These are phyloP conservation scores for Hemicrepidius hirtus DNA, from an alignment of 2,888 invertebrate genomes.

Conservation along the genomic window DNA sequence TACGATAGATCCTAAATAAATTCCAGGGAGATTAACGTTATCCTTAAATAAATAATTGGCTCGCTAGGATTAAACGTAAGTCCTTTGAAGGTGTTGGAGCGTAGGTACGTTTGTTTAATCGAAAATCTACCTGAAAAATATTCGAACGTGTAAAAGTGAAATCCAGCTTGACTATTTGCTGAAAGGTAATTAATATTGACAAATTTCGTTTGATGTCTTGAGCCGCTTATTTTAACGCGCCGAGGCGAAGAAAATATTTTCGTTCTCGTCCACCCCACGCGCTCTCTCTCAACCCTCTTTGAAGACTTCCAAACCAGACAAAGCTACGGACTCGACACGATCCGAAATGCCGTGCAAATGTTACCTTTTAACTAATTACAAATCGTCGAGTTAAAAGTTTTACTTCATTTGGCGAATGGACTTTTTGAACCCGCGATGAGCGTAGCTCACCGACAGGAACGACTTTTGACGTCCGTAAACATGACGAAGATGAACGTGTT, in stretches of 20 bases:
- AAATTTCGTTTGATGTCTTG: conserved; percentile 58
- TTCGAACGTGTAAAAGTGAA: conserved; percentile 27
- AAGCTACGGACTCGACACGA: neutral
- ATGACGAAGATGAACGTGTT: neutral
- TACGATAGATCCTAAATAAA: neutral
- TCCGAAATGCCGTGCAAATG: conserved; percentile 27
- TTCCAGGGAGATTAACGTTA: neutral
- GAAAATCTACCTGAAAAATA: conserved; percentile 3
- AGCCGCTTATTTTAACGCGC: conserved; percentile 51
- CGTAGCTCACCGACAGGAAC: neutral
- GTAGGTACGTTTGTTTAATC: conserved; percentile 18
- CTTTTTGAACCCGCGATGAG: conserved; percentile 12
- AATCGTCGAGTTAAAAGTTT: conserved; percentile 33
- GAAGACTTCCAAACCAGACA: conserved; percentile 6
- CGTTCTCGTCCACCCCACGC: neutral
- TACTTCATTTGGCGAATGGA: conserved; percentile 33
- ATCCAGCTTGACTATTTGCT: conserved; percentile 48
- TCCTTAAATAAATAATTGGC: conserved; percentile 28
- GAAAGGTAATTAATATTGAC: conserved; percentile 58
- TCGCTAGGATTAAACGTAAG: neutral
- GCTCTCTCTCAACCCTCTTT: conserved; percentile 12
- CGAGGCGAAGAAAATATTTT: conserved; percentile 47
- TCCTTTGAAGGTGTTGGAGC: conserved; percentile 14
- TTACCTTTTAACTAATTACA: conserved; percentile 34
- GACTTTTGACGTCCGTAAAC: neutral